Conservation (phyloP, 2,797 vertebrate species). For the Schizopygopsis pylzovi region DNA sequence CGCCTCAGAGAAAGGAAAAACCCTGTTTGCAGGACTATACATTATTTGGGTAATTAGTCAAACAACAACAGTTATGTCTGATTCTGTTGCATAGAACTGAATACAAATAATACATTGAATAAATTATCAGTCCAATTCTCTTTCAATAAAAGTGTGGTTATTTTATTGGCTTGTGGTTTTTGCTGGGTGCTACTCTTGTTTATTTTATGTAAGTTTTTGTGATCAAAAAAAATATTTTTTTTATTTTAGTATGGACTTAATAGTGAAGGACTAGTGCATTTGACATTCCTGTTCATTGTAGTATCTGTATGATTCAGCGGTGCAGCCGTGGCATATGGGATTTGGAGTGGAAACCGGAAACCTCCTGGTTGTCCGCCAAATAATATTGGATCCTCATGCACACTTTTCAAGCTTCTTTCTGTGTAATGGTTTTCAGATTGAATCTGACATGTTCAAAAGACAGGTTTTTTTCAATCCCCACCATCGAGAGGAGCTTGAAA, state of each 20-base stretch:
- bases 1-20: too few species aligned
- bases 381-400: constrained; percentile 34
- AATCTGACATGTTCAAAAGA: constrained; percentile 46
- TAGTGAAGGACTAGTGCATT: background rate
- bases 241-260: background rate
- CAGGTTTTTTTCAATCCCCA: constrained; percentile 10
- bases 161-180: too few species aligned
- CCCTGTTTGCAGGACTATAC: too few species aligned
- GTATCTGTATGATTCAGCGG: background rate
- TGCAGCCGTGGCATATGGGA: constrained; percentile 11
- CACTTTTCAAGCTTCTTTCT: constrained; percentile 34
- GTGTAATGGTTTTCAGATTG: constrained; percentile 48
- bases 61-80: too few species aligned
- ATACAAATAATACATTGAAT: too few species aligned
- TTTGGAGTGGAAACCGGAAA: constrained; percentile 35
- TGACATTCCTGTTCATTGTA: constrained; percentile 5
- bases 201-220: too few species aligned
- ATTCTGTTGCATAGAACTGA: too few species aligned
- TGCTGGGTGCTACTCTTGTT: too few species aligned
- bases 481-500: constrained; percentile 22
- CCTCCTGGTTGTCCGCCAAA: constrained; percentile 18
- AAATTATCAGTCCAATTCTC: too few species aligned
- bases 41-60: too few species aligned
- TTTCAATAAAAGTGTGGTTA: too few species aligned
- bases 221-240: too few species aligned